Percentiles rank a stretch among this genome's conserved stretches.
phyloP scores from a whole-genome alignment of 1,140 invertebrate species.

The Hycleus cichorii region DNA sequence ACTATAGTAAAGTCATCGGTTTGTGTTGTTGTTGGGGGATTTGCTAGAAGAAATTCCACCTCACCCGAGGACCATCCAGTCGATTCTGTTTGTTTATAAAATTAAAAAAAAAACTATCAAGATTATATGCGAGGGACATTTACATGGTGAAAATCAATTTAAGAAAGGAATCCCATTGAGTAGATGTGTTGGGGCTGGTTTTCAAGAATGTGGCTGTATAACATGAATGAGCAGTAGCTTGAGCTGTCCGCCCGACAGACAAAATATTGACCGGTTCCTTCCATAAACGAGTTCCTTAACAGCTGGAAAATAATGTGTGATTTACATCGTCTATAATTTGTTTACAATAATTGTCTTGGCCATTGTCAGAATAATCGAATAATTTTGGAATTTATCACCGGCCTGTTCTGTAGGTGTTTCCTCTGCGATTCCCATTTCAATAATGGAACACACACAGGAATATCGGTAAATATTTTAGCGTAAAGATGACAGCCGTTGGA shows the following conservation, averaged over 20 bases:
- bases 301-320: conserved; percentile 24
- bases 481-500: conserved; percentile 30
- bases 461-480: conserved; percentile 31
- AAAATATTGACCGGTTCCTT: conserved; percentile 19
- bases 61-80: conserved; percentile 21
- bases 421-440: too few species aligned
- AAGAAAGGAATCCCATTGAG: conserved; percentile 8
- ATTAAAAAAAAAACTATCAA: neutral
- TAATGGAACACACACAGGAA: neutral
- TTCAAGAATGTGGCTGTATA: conserved; percentile 17
- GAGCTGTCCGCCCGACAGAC: conserved; percentile 14
- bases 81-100: conserved; percentile 18
- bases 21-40: conserved; percentile 1
- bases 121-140: neutral
- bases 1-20: conserved; percentile 12
- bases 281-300: conserved; percentile 23
- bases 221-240: conserved; percentile 23
- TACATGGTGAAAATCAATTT: neutral
- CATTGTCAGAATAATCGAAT: conserved; percentile 23
- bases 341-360: conserved; percentile 23
- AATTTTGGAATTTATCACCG: conserved; percentile 18
- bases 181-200: conserved; percentile 8
- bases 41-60: conserved; percentile 18
- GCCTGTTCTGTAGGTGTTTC: conserved; percentile 2
- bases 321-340: conserved; percentile 21